A percentile compares a stretch with the other conserved stretches of the same genome.
Conservation (phyloP, 2,888 invertebrate genomes). For the Plutella xylostella region DNA sequence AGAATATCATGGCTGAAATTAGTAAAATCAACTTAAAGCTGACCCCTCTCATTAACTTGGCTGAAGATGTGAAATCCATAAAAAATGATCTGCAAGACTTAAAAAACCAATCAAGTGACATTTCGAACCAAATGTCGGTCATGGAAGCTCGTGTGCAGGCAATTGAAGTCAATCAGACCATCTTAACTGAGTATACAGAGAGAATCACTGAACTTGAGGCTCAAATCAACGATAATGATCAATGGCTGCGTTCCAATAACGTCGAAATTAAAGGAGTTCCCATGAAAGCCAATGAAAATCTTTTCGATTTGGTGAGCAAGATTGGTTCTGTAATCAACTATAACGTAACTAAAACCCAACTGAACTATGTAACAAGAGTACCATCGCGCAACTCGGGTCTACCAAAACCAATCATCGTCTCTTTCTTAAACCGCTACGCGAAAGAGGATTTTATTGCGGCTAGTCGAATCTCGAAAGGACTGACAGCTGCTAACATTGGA, state of each 20-base stretch:
- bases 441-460: conserved; percentile 19
- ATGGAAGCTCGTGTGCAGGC: background rate
- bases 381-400: background rate
- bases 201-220: background rate
- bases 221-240: background rate
- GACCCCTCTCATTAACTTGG: background rate
- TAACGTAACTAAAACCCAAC: background rate
- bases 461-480: too few relatives aligned
- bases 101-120: background rate
- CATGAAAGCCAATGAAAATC: background rate
- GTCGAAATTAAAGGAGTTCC: conserved; percentile 1
- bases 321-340: background rate
- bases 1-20: background rate
- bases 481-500: too few relatives aligned
- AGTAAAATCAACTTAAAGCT: background rate
- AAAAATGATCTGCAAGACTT: background rate
- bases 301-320: background rate
- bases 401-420: conserved; percentile 3
- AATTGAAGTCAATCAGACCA: background rate
- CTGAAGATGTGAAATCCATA: background rate
- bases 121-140: background rate
- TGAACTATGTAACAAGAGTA: background rate
- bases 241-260: background rate
- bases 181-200: background rate
- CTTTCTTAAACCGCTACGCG: conserved; percentile 16